phyloP scores from a whole-genome alignment of 2,113 vertebrate species.

The Tragulus kanchil region DNA sequence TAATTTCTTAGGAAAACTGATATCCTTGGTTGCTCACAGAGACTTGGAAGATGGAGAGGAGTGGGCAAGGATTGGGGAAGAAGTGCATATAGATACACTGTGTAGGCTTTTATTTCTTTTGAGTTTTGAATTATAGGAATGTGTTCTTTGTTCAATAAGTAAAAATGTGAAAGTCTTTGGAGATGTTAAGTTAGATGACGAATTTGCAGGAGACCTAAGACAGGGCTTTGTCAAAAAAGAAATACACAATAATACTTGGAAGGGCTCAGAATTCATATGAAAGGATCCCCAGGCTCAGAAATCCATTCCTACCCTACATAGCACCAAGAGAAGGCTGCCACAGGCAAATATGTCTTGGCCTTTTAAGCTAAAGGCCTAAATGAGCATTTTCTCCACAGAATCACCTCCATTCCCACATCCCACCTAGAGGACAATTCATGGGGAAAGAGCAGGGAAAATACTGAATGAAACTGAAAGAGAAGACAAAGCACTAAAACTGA shows the following conservation, averaged over 20 bases:
- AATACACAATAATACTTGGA: background rate
- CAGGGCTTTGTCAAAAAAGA: background rate
- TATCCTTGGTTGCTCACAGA: background rate
- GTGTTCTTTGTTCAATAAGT: background rate
- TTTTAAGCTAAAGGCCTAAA: background rate
- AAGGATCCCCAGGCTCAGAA: background rate
- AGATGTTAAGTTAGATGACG: background rate
- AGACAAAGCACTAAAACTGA: background rate
- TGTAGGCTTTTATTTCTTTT: background rate
- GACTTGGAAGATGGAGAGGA: background rate
- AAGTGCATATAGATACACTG: background rate
- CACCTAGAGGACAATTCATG: background rate
- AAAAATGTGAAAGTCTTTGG: background rate
- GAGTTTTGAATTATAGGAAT: constrained; percentile 21
- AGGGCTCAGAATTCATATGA: background rate
- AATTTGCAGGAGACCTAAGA: background rate
- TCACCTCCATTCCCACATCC: background rate
- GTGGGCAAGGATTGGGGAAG: background rate
- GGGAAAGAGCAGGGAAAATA: background rate
- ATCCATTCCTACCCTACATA: background rate
- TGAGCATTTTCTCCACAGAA: background rate
- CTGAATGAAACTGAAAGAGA: background rate
- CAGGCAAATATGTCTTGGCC: background rate
- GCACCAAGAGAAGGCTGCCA: background rate
- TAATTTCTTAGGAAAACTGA: background rate